These are phyloP conservation scores for Stenoptilia bipunctidactyla DNA, from an alignment of 2,888 invertebrate genomes.

Conservation along the genomic window DNA sequence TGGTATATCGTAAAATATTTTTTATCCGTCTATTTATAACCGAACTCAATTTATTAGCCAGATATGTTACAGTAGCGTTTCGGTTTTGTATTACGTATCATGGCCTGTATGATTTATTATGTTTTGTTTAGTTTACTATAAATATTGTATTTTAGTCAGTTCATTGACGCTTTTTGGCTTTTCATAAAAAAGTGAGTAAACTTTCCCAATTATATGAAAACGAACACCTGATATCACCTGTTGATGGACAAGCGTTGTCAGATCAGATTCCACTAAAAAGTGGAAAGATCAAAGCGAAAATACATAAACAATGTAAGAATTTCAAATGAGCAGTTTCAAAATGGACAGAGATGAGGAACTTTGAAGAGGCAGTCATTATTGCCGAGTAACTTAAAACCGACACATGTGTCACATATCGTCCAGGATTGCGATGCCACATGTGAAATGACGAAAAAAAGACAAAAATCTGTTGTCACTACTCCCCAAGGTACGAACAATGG, in stretches of 20 bases:
- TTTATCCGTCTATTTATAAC: slow-evolving; percentile 66
- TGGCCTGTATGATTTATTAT: slow-evolving; percentile 29
- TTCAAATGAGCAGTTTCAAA: not conserved
- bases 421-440: slow-evolving; percentile 70
- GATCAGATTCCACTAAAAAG: slow-evolving; percentile 46
- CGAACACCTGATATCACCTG: slow-evolving; percentile 39
- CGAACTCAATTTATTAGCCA: slow-evolving; percentile 54
- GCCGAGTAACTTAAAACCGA: slow-evolving; percentile 61
- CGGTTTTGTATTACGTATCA: slow-evolving; percentile 43
- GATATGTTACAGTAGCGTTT: slow-evolving; percentile 57
- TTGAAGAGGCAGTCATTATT: slow-evolving; percentile 63
- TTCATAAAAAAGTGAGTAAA: slow-evolving; percentile 13
- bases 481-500: slow-evolving; percentile 66
- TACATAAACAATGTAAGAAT: slow-evolving; percentile 1
- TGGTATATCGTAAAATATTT: slow-evolving; percentile 60
- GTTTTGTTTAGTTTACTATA: slow-evolving; percentile 33
- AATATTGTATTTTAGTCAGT: slow-evolving; percentile 22
- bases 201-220: slow-evolving; percentile 21
- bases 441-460: slow-evolving; percentile 55
- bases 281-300: slow-evolving; percentile 51
- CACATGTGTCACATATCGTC: slow-evolving; percentile 70
- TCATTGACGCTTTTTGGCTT: not conserved
- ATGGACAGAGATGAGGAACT: slow-evolving; percentile 43
- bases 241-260: slow-evolving; percentile 24
- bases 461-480: slow-evolving; percentile 68